Base-by-base conservation (phyloP, 2,113 vertebrate species). In the Clarias batrachus region DNA sequence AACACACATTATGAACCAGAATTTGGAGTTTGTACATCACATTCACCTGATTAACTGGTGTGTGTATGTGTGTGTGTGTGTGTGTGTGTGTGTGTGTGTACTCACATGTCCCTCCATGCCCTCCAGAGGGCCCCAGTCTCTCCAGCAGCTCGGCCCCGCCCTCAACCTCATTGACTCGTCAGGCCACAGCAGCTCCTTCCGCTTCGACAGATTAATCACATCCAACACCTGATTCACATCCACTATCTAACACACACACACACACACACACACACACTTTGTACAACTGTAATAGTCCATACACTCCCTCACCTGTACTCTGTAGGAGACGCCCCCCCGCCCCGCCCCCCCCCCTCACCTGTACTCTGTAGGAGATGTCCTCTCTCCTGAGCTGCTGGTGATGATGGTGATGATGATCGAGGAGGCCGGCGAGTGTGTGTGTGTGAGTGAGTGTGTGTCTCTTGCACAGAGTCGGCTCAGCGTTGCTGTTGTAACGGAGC, bases 41-140 rank as follows among this genome's bases (percentile, higher is more conserved):
- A 33, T 30, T 0, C 5, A 70, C 5, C 1, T 2, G 2, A 19
- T 71, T 37, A 71, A 76, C 25, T 48, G 37, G n/a, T n/a, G n/a
- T n/a, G n/a, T n/a, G n/a, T n/a, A n/a, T n/a, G n/a, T n/a, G 66
- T 21, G 70, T 73, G 70, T 41, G 68, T 73, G 71, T 74, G 71
- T 74, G 70, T 41, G 71, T 74, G 71, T 13, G 37, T 48, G 62
- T 25, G 62, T 63, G 85, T 60, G 60, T 87, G 59, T 65, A 93
- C 98, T 97, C 91, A 99, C 98, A 92, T 98, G 97, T 95, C 98
- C 98, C 96, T 99, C 98, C 98, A 99, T 99, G 94, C 98, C 98
- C 95, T 99, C 97, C 89, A 96, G 93, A 90, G 98, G 98, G 95
- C 96, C 97, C 98, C 98, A 99, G 92, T 99, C 98, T 93, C 97